phyloP scores from a whole-genome alignment of 2,888 invertebrate species.

The Caprella mutica region DNA sequence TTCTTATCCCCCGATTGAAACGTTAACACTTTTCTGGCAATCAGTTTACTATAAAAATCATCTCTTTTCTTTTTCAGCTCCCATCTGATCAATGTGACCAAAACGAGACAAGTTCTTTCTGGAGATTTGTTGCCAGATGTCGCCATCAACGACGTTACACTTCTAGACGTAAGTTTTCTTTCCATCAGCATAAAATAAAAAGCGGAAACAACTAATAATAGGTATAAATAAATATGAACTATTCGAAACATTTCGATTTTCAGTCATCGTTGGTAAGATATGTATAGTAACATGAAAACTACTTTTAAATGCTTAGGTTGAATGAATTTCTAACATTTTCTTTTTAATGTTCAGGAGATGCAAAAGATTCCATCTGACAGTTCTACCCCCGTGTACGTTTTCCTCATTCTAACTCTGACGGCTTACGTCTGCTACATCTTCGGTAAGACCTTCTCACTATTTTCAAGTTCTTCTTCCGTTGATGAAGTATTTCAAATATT shows the following conservation, averaged over 20 bases:
- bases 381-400: constrained; percentile 61
- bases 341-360: constrained; percentile 48
- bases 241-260: too few species aligned
- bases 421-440: constrained; percentile 83
- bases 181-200: too few species aligned
- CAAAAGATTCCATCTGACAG: constrained; percentile 58
- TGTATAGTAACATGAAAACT: too few species aligned
- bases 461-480: too few species aligned
- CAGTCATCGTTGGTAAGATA: too few species aligned
- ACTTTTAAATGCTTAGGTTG: too few species aligned
- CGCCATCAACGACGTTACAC: background rate
- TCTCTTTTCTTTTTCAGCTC: constrained; percentile 8
- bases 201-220: too few species aligned
- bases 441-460: constrained; percentile 46
- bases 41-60: background rate
- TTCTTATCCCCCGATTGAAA: background rate
- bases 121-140: constrained; percentile 40
- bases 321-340: too few species aligned
- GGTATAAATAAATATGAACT: too few species aligned
- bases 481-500: too few species aligned
- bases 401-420: constrained; percentile 66
- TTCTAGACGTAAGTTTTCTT: background rate
- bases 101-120: constrained; percentile 43
- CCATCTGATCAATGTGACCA: constrained; percentile 55
- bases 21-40: background rate